Evolutionary conservation across 2,113 vertebrate species (phyloP), one percentile per base, ranked within the genome.

Genomic region (Alectura lathami): DNA sequence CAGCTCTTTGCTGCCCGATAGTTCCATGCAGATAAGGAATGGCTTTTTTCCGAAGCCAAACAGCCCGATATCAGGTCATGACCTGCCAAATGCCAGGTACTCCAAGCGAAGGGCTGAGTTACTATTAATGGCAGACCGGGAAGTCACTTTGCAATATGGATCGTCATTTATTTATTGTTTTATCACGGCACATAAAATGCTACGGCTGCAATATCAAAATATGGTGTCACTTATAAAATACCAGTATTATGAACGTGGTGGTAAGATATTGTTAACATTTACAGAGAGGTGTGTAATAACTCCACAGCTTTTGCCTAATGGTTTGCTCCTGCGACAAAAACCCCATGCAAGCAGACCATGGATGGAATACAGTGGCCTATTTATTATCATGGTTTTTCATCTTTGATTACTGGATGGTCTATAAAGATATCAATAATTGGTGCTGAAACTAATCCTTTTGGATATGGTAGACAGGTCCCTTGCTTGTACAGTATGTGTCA

Each of bases 111-210:
- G 64, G 36, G 48, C 27, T 86, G 57, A 83, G 11, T 43, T 78
- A 29, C 74, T 87, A 89, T 69, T 66, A 72, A 95, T 4, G 67
- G 27, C 89, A 96, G 70, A 87, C 70, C 36, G 77, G 43, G 78
- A 77, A 92, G 27, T 36, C 82, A 60, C 53, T 95, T 95, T 95
- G 89, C 63, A 88, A 67, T 85, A 95, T 13, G 59, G 87, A 89
- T 83, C 76, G 78, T 90, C 24, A 85, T 95, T 97, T 96, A 92
- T 96, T 97, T 94, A 95, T 94, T 96, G 79, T 64, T 96, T 93
- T 85, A 84, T 89, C 87, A 87, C 17, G 86, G 92, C 88, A 92
- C 70, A 92, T 72, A 89, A 94, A 94, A 89, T 54, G 74, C 56
- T 96, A 95, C 12, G 70, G 74, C 63, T 95, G 92, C 74, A 73